phyloP scores from a whole-genome alignment of 2,113 vertebrate genomes.

The Macroglossus sobrinus region DNA sequence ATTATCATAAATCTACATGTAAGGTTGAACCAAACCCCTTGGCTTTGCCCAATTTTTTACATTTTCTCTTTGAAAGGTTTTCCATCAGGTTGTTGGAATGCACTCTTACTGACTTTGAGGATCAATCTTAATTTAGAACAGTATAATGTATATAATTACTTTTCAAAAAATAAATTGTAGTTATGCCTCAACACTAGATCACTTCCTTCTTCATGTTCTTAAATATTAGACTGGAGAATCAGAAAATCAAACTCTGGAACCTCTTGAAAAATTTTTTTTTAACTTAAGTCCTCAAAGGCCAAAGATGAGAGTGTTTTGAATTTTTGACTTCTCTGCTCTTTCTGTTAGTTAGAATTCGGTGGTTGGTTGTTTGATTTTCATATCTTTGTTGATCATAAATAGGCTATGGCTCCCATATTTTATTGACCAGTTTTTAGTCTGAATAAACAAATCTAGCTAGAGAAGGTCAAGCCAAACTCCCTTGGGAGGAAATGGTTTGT shows the following conservation, averaged over 20 bases:
- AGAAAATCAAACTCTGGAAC: not conserved
- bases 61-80: not conserved
- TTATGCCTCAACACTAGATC: not conserved
- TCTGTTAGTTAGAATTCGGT: not conserved
- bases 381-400: slow-evolving; percentile 8
- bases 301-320: not conserved
- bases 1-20: not conserved
- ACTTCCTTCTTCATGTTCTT: not conserved
- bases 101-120: not conserved
- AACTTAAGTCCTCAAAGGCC: not conserved
- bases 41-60: not conserved
- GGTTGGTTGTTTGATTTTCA: not conserved
- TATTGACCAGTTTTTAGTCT: not conserved
- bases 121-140: not conserved
- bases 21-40: not conserved
- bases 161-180: not conserved
- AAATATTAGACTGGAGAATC: not conserved
- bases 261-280: not conserved
- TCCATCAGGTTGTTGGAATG: not conserved
- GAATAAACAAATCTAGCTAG: not conserved
- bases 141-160: not conserved
- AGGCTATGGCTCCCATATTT: not conserved
- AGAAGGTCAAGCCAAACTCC: not conserved
- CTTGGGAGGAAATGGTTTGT: not conserved
- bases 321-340: not conserved